phyloP scores from a whole-genome alignment of 1,140 invertebrate species.

The Orchesella cincta region DNA sequence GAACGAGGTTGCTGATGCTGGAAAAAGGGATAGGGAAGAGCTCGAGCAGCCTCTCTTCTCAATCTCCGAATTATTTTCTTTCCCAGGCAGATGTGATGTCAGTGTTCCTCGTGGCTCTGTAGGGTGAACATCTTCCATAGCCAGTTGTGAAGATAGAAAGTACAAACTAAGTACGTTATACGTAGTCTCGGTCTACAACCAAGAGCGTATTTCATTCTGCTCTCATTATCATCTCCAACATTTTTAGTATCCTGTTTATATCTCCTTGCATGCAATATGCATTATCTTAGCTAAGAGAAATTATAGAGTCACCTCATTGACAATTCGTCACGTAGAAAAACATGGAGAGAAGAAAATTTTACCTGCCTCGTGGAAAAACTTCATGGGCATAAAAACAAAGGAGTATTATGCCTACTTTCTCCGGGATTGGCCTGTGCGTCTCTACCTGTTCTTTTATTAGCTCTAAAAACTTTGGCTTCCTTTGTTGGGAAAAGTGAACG shows the following conservation, averaged over 20 bases:
- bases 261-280: neutral
- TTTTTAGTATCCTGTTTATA: neutral
- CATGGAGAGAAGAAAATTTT: neutral
- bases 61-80: neutral
- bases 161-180: no score
- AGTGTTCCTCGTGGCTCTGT: constrained; percentile 42
- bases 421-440: neutral
- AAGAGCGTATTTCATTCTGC: neutral
- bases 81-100: neutral
- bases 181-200: no score
- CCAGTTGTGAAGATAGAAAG: neutral
- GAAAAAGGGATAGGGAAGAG: neutral
- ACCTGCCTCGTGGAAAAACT: neutral
- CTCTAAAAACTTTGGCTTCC: constrained; percentile 2
- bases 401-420: neutral
- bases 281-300: no score
- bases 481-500: neutral
- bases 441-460: constrained; percentile 22
- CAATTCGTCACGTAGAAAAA: no score
- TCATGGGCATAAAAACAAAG: neutral
- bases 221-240: neutral
- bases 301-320: no score
- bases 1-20: neutral
- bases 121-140: constrained; percentile 34
- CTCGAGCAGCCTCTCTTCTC: neutral